A percentile compares a stretch with the other conserved stretches of the same genome.
These are phyloP conservation scores for Pachyrhynchus sulphureomaculatus DNA, from an alignment of 1,140 invertebrate species.

Conservation along the genomic window DNA sequence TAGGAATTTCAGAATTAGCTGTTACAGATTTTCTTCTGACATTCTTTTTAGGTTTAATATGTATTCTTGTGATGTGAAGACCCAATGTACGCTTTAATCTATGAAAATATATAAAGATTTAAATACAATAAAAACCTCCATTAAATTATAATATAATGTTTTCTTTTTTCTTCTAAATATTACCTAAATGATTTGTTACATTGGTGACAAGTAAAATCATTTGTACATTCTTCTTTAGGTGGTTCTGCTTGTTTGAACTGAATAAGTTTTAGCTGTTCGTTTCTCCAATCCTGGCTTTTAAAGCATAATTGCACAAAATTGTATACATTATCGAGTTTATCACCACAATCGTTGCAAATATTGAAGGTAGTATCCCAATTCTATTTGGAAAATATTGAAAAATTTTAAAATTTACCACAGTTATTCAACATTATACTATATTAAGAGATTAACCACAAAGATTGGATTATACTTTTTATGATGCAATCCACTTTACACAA, in stretches of 20 bases:
- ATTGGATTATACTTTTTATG: too few relatives aligned
- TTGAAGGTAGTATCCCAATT: conserved; percentile 21
- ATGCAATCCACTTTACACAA: too few relatives aligned
- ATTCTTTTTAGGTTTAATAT: conserved; percentile 20
- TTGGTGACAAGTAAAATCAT: conserved; percentile 21
- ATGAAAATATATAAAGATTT: neutral
- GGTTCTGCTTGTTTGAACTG: neutral
- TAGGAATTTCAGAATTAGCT: too few relatives aligned
- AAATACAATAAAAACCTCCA: neutral
- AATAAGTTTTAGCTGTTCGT: conserved; percentile 11
- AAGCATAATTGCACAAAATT: conserved; percentile 28
- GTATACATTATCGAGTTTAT: conserved; percentile 27
- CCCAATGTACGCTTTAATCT: conserved; percentile 26
- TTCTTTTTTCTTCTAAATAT: too few relatives aligned
- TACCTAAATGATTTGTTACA: conserved; percentile 33
- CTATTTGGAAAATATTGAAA: too few relatives aligned
- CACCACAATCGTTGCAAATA: conserved; percentile 25
- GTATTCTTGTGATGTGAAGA: conserved; percentile 31
- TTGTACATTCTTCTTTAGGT: neutral
- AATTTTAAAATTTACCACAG: too few relatives aligned
- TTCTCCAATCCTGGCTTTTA: conserved; percentile 28
- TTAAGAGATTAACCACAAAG: too few relatives aligned
- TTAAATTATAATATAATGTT: neutral
- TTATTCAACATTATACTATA: too few relatives aligned
- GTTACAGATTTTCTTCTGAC: conserved; percentile 1